phyloP scores from a whole-genome alignment of 2,888 invertebrate species.

The Arrhopalites spinosus region DNA sequence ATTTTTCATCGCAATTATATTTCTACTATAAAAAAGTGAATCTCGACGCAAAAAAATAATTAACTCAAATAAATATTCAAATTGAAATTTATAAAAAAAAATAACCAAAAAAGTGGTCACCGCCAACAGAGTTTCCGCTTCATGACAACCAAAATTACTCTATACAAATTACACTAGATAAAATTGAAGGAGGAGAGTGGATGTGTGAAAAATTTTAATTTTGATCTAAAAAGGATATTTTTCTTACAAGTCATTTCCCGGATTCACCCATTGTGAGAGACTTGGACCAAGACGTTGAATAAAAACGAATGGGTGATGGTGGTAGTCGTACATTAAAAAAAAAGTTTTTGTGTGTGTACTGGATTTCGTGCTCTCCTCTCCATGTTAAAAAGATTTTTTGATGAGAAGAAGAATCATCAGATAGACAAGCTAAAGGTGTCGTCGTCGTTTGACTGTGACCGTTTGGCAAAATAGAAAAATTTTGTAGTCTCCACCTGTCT shows the following conservation, averaged over 20 bases:
- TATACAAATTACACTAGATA: too few species aligned
- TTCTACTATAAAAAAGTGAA: too few species aligned
- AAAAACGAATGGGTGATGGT: slow-evolving; percentile 22
- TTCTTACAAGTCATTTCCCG: slow-evolving; percentile 54
- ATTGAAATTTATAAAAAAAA: too few species aligned
- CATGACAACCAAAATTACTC: too few species aligned
- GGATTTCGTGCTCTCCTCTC: not conserved
- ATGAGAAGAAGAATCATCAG: not conserved
- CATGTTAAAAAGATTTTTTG: not conserved
- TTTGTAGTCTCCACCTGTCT: not conserved
- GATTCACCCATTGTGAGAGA: slow-evolving; percentile 43
- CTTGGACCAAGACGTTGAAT: slow-evolving; percentile 13
- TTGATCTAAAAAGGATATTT: slow-evolving; percentile 3
- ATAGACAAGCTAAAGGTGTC: slow-evolving; percentile 14
- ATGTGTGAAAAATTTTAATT: not conserved
- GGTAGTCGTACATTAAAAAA: not conserved
- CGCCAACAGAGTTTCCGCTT: too few species aligned
- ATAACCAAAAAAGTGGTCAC: too few species aligned
- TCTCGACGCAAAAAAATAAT: too few species aligned
- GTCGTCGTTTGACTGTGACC: slow-evolving; percentile 26
- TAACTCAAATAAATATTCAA: too few species aligned
- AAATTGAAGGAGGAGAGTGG: not conserved
- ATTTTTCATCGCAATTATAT: not conserved
- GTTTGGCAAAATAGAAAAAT: not conserved
- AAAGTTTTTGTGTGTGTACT: not conserved